A percentile compares a stretch with the other conserved stretches of the same genome.
phyloP scores from a whole-genome alignment of 2,888 invertebrate genomes.

The Leptinotarsa tumamoca region DNA sequence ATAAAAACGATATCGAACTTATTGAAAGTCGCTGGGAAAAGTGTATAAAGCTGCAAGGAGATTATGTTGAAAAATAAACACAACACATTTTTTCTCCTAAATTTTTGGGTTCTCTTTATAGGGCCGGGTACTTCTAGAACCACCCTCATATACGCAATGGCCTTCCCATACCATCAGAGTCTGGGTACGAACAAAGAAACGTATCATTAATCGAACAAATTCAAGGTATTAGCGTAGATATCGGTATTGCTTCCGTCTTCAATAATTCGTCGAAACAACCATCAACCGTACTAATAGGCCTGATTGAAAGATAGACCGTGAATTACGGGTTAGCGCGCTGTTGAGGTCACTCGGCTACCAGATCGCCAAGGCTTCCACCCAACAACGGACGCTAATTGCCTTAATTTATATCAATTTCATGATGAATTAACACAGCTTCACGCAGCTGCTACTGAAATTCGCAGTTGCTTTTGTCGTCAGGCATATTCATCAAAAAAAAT shows the following conservation, averaged over 20 bases:
- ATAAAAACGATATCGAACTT: no score
- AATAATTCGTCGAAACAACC: not conserved
- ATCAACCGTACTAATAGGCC: constrained; percentile 11
- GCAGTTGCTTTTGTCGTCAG: not conserved
- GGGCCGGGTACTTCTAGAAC: no score
- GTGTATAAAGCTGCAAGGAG: no score
- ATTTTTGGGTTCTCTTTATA: no score
- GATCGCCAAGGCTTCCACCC: constrained; percentile 26
- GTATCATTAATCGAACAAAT: constrained; percentile 2
- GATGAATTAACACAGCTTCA: constrained; percentile 5
- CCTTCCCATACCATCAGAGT: not conserved
- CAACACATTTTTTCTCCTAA: no score
- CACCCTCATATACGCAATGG: no score
- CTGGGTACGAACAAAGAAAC: constrained; percentile 2
- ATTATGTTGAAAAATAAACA: no score
- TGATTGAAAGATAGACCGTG: constrained; percentile 20
- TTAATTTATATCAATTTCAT: constrained; percentile 18
- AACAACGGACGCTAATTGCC: constrained; percentile 22
- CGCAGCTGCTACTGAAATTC: constrained; percentile 9
- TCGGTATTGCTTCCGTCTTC: constrained; percentile 11
- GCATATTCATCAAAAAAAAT: not conserved
- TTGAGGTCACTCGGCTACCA: constrained; percentile 24
- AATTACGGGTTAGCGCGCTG: constrained; percentile 6
- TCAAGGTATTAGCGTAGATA: not conserved
- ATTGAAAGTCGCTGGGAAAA: no score